phyloP scores from a whole-genome alignment of 2,113 vertebrate genomes.

The Osmerus eperlanus region DNA sequence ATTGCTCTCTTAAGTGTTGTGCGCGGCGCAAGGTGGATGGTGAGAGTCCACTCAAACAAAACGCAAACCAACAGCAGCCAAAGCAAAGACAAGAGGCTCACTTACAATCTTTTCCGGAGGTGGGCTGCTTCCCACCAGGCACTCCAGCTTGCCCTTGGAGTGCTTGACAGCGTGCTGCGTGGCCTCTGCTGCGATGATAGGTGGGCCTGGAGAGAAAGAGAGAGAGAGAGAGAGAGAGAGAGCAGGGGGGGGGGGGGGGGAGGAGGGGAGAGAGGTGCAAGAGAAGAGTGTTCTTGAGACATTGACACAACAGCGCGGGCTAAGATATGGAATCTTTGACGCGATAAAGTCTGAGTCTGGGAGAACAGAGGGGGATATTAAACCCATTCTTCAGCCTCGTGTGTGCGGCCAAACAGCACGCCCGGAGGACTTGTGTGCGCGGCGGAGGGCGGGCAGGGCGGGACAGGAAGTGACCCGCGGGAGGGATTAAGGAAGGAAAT shows the following conservation, averaged over 20 bases:
- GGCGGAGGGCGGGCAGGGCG: no score
- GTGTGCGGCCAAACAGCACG: no score
- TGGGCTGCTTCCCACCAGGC: conserved; percentile 81
- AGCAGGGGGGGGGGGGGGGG: conserved; percentile 8
- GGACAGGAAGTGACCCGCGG: no score
- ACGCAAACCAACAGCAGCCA: conserved; percentile 19
- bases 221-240: neutral
- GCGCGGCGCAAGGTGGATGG: conserved; percentile 2
- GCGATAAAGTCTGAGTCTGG: neutral
- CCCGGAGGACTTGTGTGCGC: no score
- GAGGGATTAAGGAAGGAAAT: neutral
- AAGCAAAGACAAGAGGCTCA: conserved; percentile 29
- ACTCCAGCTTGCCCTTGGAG: conserved; percentile 83
- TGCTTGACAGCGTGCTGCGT: conserved; percentile 80
- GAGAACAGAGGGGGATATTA: neutral
- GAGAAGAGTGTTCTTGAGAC: conserved; percentile 9
- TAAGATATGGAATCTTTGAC: neutral
- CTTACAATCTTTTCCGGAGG: conserved; percentile 88
- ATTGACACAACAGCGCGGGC: neutral
- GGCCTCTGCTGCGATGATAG: conserved; percentile 78
- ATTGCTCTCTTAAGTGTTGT: conserved; percentile 10
- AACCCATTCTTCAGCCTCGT: no score
- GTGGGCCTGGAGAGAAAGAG: conserved; percentile 73
- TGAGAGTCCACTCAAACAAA: conserved; percentile 13
- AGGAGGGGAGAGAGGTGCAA: conserved; percentile 6